These are phyloP conservation scores for Stratiomys singularior DNA, from an alignment of 2,888 invertebrate species.

Conservation along the genomic window DNA sequence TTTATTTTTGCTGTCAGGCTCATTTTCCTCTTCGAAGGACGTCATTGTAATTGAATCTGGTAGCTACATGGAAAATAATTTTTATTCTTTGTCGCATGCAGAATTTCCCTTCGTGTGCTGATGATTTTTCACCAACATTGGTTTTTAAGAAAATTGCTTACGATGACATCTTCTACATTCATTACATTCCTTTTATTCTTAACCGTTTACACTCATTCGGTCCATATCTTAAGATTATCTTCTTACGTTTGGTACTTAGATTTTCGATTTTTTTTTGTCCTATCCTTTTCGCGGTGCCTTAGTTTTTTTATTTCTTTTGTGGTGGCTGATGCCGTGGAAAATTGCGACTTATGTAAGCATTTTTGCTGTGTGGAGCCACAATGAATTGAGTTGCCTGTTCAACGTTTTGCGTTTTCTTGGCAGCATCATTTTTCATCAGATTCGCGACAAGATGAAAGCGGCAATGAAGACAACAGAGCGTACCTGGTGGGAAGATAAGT, in stretches of 20 bases:
- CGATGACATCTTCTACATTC: background rate
- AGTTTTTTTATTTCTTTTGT: background rate
- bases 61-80: constrained; percentile 27
- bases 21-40: background rate
- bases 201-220: constrained; percentile 5
- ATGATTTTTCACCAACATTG: constrained; percentile 13
- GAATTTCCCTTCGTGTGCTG: background rate
- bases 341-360: constrained; percentile 36
- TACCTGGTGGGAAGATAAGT: background rate
- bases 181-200: background rate
- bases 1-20: background rate
- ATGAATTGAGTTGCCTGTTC: background rate
- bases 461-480: background rate
- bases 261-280: background rate
- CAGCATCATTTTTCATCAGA: constrained; percentile 29
- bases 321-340: constrained; percentile 32
- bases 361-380: constrained; percentile 8
- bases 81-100: background rate
- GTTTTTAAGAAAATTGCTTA: constrained; percentile 18
- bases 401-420: constrained; percentile 19
- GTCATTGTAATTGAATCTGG: constrained; percentile 34
- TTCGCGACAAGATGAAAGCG: constrained; percentile 15
- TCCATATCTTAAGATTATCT: constrained; percentile 20
- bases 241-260: constrained; percentile 9
- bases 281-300: no score